Conservation (phyloP, 2,888 invertebrate genomes). For the Bedellia somnulentella region DNA sequence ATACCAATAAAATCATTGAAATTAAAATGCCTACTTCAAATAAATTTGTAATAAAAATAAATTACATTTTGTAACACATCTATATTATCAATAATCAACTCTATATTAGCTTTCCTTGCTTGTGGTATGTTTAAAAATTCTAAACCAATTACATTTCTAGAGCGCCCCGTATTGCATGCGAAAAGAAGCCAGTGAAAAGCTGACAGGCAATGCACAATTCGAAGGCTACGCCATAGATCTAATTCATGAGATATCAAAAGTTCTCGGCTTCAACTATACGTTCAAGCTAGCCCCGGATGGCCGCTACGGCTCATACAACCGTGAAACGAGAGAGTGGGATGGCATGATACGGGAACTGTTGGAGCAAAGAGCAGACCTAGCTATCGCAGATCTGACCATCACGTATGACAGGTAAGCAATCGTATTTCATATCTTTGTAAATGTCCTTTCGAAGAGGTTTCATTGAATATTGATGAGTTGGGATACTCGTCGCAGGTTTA, state of each 20-base stretch:
- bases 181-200: slow-evolving; percentile 80
- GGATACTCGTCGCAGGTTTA: too few relatives aligned
- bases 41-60: too few relatives aligned
- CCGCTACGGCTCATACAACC: slow-evolving; percentile 79
- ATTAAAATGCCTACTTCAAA: too few relatives aligned
- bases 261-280: slow-evolving; percentile 86
- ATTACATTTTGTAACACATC: too few relatives aligned
- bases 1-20: too few relatives aligned
- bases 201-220: slow-evolving; percentile 88
- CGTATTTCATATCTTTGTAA: not conserved
- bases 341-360: slow-evolving; percentile 87
- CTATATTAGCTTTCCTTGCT: too few relatives aligned
- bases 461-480: too few relatives aligned
- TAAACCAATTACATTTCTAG: slow-evolving; percentile 48
- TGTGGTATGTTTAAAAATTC: too few relatives aligned
- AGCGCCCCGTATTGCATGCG: slow-evolving; percentile 96
- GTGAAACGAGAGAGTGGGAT: slow-evolving; percentile 87
- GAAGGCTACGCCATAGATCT: slow-evolving; percentile 96
- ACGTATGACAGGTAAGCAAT: slow-evolving; percentile 84
- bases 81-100: too few relatives aligned
- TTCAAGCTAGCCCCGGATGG: slow-evolving; percentile 85
- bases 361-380: slow-evolving; percentile 91
- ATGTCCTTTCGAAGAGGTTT: not conserved
- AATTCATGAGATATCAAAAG: slow-evolving; percentile 86
- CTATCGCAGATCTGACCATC: slow-evolving; percentile 96